Percentiles rank a stretch among this genome's conserved stretches.
Conservation (phyloP, 1,140 invertebrate genomes). For the Solenopsis invicta region DNA sequence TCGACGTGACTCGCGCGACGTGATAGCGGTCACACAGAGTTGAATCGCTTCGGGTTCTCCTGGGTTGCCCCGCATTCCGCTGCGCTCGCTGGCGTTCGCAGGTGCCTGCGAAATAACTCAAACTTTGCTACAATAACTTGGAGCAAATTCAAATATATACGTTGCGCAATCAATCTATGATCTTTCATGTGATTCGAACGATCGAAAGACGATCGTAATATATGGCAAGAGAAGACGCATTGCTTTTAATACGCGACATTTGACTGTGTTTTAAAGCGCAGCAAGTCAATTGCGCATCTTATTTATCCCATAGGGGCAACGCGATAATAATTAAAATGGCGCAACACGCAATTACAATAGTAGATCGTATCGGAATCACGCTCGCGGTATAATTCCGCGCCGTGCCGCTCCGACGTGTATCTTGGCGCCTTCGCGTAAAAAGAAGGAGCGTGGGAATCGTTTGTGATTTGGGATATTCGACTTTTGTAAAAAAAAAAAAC, state of each 20-base stretch:
- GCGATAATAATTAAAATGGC: constrained; percentile 46
- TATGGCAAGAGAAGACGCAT: neutral
- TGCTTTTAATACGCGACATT: neutral
- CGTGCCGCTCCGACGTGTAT: neutral
- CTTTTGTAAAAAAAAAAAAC: constrained; percentile 17
- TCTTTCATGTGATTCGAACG: too few relatives aligned
- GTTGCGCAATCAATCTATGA: too few relatives aligned
- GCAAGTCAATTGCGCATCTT: constrained; percentile 9
- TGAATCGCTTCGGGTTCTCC: too few relatives aligned
- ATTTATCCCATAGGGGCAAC: constrained; percentile 5
- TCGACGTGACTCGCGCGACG: too few relatives aligned
- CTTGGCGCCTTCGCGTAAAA: constrained; percentile 16
- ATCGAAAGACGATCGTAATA: neutral
- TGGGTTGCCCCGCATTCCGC: too few relatives aligned
- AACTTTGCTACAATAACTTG: too few relatives aligned
- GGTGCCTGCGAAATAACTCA: too few relatives aligned
- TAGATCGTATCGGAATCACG: constrained; percentile 55
- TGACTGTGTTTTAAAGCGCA: neutral
- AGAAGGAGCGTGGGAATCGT: constrained; percentile 48
- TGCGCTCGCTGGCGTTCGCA: too few relatives aligned
- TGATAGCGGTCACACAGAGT: too few relatives aligned
- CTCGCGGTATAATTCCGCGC: constrained; percentile 17
- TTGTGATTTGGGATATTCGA: neutral
- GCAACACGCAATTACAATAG: constrained; percentile 47
- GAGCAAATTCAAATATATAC: too few relatives aligned